Evolutionary conservation across 2,888 invertebrate genomes (phyloP).

Genomic region (Hirtodrosophila alboralis): DNA sequence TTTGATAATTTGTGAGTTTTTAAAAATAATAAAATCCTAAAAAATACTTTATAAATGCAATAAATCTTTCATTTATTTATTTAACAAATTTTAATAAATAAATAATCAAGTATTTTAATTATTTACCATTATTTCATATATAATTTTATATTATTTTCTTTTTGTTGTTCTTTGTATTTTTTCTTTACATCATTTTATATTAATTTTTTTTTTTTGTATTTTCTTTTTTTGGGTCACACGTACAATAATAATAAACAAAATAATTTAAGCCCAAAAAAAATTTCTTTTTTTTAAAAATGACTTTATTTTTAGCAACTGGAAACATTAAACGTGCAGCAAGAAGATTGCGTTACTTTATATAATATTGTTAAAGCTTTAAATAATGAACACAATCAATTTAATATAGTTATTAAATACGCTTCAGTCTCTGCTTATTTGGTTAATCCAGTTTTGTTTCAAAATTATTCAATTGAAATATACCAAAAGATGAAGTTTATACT

Average conservation of each 20-base stretch:
- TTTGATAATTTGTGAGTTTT: too few relatives aligned
- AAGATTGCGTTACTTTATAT: constrained; percentile 1
- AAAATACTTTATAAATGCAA: too few relatives aligned
- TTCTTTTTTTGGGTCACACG: constrained; percentile 66
- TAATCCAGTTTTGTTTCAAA: neutral
- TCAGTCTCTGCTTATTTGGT: too few relatives aligned
- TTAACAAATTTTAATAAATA: too few relatives aligned
- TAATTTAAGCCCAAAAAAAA: constrained; percentile 36
- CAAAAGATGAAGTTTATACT: constrained; percentile 18
- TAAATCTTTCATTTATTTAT: too few relatives aligned
- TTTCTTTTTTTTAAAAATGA: constrained; percentile 21
- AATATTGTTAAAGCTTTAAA: neutral
- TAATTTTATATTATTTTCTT: neutral
- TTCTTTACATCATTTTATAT: neutral
- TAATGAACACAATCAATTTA: constrained; percentile 30
- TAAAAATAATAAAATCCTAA: too few relatives aligned
- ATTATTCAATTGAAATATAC: too few relatives aligned
- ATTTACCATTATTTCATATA: neutral
- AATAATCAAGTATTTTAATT: too few relatives aligned
- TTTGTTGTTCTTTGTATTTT: constrained; percentile 5
- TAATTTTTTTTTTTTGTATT: constrained; percentile 10
- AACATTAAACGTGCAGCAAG: constrained; percentile 1
- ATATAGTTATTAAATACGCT: constrained; percentile 9
- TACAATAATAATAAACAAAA: constrained; percentile 39
- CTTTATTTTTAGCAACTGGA: constrained; percentile 44